These are phyloP conservation scores for human (Homo sapiens) DNA, from an alignment of 2,113 vertebrate species.

Conservation along the genomic window GRCh38 chrX:150164501-150165000, in stretches of 20 bases:
- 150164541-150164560: neutral
- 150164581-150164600: neutral
- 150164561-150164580: neutral
- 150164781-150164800: neutral
- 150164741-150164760: neutral
- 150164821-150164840: neutral
- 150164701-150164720: neutral
- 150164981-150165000: neutral
- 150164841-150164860: neutral
- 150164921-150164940: neutral
- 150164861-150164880: neutral
- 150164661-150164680: too few relatives aligned
- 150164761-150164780: neutral
- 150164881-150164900: neutral
- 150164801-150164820: neutral
- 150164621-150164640: neutral
- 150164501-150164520: neutral
- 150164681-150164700: neutral
- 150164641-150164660: rapidly evolving
- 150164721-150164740: neutral
- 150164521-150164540: neutral
- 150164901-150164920: neutral
- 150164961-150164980: neutral
- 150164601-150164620: neutral
- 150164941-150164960: neutral